A percentile compares a stretch with the other conserved stretches of the same genome.
Conservation (phyloP, 2,113 vertebrate species). For the Odocoileus virginianus region DNA sequence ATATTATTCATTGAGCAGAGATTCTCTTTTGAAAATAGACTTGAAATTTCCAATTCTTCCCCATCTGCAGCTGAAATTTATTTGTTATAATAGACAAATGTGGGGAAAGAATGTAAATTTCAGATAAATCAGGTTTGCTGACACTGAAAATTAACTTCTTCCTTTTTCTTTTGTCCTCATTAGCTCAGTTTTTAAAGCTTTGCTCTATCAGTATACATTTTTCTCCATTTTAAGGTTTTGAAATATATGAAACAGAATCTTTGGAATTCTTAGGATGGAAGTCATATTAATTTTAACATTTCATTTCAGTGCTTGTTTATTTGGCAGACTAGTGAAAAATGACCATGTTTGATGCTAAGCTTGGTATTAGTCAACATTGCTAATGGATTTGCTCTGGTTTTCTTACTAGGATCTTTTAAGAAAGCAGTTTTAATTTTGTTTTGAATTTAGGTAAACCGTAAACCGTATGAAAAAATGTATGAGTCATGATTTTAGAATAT, state of each 20-base stretch:
- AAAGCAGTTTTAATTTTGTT: conserved; percentile 40
- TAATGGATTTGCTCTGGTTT: background rate
- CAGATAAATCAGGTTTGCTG: conserved; percentile 14
- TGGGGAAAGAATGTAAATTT: background rate
- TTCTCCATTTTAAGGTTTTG: background rate
- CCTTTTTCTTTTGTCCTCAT: background rate
- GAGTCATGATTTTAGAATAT: background rate
- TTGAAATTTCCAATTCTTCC: conserved; percentile 10
- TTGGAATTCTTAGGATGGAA: background rate
- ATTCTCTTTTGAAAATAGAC: conserved; percentile 14
- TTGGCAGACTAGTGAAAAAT: background rate
- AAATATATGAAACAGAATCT: background rate
- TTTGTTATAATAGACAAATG: conserved; percentile 1
- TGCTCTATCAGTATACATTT: background rate
- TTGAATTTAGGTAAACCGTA: background rate
- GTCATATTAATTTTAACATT: background rate
- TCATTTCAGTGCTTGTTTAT: background rate
- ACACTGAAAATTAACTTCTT: background rate
- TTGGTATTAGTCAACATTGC: background rate
- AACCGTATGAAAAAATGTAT: background rate
- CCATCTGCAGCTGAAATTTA: background rate
- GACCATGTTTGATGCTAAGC: background rate
- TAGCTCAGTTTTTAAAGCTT: background rate
- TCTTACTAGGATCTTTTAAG: background rate
- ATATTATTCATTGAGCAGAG: background rate